phyloP scores from a whole-genome alignment of 2,113 vertebrate species.

The Felis catus region DNA sequence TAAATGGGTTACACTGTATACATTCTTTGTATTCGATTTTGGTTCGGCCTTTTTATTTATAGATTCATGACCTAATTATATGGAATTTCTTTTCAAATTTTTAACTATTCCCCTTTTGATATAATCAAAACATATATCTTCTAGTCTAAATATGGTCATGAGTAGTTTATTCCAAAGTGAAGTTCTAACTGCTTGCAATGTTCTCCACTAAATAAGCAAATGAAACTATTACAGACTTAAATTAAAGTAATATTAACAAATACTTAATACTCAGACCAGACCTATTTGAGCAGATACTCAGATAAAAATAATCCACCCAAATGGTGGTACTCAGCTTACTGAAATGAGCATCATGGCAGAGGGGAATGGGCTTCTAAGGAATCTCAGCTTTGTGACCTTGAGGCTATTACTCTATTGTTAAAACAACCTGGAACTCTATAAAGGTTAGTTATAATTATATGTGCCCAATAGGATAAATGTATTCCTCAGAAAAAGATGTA shows the following conservation, averaged over 20 bases:
- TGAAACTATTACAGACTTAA: constrained; percentile 22
- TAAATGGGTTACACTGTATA: constrained; percentile 9
- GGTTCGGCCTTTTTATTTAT: constrained; percentile 45
- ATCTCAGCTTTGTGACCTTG: neutral
- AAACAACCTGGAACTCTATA: constrained; percentile 20
- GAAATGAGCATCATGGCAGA: neutral
- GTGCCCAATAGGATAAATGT: neutral
- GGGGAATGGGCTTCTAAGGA: neutral
- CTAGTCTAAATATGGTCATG: constrained; percentile 51
- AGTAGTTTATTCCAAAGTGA: constrained; percentile 16
- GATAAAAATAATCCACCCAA: constrained; percentile 7
- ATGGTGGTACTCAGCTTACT: neutral
- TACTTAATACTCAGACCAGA: constrained; percentile 2
- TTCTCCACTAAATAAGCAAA: constrained; percentile 48
- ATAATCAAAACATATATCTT: constrained; percentile 52
- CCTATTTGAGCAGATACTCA: neutral
- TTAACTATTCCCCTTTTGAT: constrained; percentile 36
- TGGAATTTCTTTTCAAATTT: neutral
- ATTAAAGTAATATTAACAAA: constrained; percentile 33
- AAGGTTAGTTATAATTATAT: neutral
- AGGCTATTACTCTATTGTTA: neutral
- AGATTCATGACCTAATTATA: constrained; percentile 34
- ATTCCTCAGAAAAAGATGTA: neutral
- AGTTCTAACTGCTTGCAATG: constrained; percentile 54
- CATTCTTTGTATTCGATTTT: constrained; percentile 20